Evolutionary conservation across 2,113 vertebrate species (phyloP).

Genomic region (Hyperopisus bebe): DNA sequence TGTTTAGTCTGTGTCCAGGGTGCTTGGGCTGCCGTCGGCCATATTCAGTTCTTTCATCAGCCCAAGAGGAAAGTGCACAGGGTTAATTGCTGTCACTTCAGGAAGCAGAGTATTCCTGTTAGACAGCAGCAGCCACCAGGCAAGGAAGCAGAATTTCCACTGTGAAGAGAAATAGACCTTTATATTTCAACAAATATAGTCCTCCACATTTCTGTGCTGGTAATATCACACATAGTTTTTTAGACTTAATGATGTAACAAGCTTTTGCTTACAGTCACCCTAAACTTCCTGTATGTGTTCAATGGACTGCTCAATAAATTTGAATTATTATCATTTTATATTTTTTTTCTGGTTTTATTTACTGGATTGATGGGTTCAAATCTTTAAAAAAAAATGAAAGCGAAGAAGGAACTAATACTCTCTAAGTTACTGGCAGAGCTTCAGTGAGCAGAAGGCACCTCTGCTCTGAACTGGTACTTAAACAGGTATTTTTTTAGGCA

Average conservation of each 20-base stretch:
- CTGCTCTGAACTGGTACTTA: neutral
- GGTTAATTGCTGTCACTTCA: neutral
- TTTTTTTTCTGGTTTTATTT: neutral
- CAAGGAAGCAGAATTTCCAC: neutral
- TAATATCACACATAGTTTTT: neutral
- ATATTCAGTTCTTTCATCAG: constrained; percentile 29
- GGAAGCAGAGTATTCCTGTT: neutral
- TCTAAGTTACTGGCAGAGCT: neutral
- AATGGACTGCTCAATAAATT: neutral
- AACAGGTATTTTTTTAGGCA: neutral
- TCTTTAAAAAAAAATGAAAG: neutral
- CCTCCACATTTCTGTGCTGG: neutral
- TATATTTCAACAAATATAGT: neutral
- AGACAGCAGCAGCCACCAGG: neutral
- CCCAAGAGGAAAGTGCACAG: neutral
- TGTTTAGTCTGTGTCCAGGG: constrained; percentile 30
- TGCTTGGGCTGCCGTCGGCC: constrained; percentile 28
- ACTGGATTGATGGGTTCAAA: neutral
- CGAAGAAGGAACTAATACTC: neutral
- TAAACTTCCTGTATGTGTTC: neutral
- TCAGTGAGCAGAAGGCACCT: neutral
- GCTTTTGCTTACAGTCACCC: neutral
- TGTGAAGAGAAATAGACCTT: constrained; percentile 3
- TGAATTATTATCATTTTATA: neutral
- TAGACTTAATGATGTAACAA: neutral